Conservation (phyloP, 37 sponge, comb jelly and placozoan genomes). For the Halichondria panicea region DNA sequence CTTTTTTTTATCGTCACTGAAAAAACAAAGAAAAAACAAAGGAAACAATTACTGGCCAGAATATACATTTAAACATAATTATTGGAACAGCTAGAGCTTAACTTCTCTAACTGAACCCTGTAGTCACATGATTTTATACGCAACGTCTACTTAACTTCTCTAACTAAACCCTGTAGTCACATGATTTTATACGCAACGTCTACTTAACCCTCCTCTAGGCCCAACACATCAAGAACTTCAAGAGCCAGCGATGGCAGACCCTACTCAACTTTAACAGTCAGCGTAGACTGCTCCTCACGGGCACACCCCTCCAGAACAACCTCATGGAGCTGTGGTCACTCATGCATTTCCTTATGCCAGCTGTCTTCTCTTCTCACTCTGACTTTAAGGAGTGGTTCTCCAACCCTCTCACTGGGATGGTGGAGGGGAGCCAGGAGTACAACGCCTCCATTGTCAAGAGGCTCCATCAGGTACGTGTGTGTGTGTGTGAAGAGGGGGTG, state of each 20-base stretch:
- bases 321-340: constrained; percentile 99
- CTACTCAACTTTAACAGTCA: constrained; percentile 94
- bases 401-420: constrained; percentile 98
- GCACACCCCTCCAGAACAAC: constrained; percentile 98
- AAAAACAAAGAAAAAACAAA: no score
- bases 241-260: constrained; percentile 99
- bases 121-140: no score
- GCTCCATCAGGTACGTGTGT: constrained; percentile 83
- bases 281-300: constrained; percentile 92
- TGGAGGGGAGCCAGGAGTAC: constrained; percentile 98
- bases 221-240: constrained; percentile 99
- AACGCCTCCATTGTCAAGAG: constrained; percentile 90
- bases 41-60: no score
- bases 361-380: constrained; percentile 92
- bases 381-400: constrained; percentile 99
- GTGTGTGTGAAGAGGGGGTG: not conserved
- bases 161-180: no score
- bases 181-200: no score
- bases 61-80: no score
- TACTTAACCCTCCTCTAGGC: constrained; percentile 79
- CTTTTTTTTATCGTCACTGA: no score
- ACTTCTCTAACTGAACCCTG: no score
- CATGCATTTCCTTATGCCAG: constrained; percentile 99
- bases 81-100: no score
- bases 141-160: no score